Base-by-base conservation (phyloP, 2,113 vertebrate species). In the Notothenia coriiceps region DNA sequence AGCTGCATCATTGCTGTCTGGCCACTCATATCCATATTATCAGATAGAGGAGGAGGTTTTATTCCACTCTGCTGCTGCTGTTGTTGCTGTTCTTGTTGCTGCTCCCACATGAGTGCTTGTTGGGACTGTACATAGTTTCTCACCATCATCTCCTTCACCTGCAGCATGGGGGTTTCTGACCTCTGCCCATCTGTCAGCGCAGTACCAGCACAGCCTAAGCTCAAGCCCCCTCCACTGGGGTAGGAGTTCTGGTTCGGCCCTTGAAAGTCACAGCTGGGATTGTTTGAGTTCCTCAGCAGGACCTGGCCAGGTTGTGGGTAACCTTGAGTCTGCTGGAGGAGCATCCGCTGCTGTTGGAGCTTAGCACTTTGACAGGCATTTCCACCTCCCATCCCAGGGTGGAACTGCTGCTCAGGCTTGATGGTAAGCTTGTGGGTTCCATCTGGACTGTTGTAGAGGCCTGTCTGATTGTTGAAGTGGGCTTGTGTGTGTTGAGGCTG, bases 111-210 rank as follows among this genome's bases (percentile, higher is more conserved):
- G 74, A 99, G 95, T 2, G 96, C 98, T 92, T 99, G 98, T 90
- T 99, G 98, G 0, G 97, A 97, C 86, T 98, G 97, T 25, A 98
- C 96, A 2, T 99, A 99, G 86, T 96, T 97, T 69, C 97, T 94
- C 46, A 98, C 96, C 94, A 98, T 97, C 94, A 96, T 97, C 66
- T 98, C 97, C 83, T 99, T 99, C 79, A 96, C 95, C 79, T 98
- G 98, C 91, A 95, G 84, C 92, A 97, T 94, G 50, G 96, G 95
- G 6, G 95, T 95, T 90, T 96, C 96, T 5, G 91, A 95, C 65
- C 93, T 91, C 47, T 91, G 94, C 47, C 92, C 90, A 1, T 94
- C 86, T 63, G 86, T 12, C 57, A 84, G 0, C 3, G 91, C 0
- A 70, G 93, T 85, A 56, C 94, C 92, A 73, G 92, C 83, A 5